Evolutionary conservation across 1,140 invertebrate species (phyloP), one percentile per base, ranked within the genome.

Genomic region (Adoxophyes honmai): DNA sequence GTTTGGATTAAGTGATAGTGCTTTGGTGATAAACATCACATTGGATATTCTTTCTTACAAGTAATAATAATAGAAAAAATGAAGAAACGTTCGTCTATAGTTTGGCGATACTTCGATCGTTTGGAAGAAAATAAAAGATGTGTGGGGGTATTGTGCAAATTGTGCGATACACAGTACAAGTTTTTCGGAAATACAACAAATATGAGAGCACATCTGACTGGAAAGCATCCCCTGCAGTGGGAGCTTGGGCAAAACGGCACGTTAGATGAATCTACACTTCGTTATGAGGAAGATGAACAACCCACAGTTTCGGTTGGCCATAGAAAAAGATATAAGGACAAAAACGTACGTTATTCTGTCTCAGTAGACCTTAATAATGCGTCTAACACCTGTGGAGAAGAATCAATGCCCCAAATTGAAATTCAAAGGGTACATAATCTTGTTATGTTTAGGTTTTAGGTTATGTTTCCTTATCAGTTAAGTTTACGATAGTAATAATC

Each of bases 101-200:
- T 86, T 55, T 88, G 86, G 86, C 70, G 75, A 56, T 86, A 86
- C 66, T 88, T 86, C 61, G 86, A 88, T 62, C 83, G 86, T 10
- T 48, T 88, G 11, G 75, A 83, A 70, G 78, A 86, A 37, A 70
- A 81, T 64, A 71, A 77, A 14, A 68, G 86, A 70, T 81, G 78
- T 70, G 65, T 79, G 4, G 66, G 78, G 5, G 81, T 88, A 52
- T 64, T 86, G 75, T 88, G 86, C 65, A 88, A 86, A 81, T 75
- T 88, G 63, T 88, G 85, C 66, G 85, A 88, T 62, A 70, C 64
- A 13, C 75, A 84, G 54, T 86, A 86, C 60, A 88, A 88, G 61
- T 88, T 76, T 67, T 88, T 86, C 51, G 85, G 85, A 21, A 88
- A 86, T 64, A 88, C 85, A 13, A 88, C 85, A 11, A 88, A 88